Conservation (phyloP, 1,140 invertebrate species). For the Conus ventricosus region DNA sequence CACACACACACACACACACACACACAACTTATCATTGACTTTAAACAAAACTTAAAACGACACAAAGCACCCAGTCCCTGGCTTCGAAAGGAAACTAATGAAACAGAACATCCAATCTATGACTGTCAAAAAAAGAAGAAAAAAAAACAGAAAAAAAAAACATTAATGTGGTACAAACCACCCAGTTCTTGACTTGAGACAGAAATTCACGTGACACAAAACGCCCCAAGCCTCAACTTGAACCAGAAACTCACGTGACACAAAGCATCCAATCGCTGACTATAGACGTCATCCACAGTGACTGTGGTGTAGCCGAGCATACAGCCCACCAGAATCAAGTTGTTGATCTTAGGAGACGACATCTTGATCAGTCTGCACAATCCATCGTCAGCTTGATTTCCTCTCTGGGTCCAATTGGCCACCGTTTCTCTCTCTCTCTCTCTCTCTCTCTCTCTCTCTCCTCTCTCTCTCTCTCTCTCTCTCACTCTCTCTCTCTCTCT, state of each 20-base stretch:
- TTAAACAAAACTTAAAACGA: too few species aligned
- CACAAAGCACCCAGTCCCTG: background rate
- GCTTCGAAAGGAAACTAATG: background rate
- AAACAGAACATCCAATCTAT: background rate
- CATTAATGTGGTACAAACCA: background rate
- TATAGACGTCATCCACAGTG: conserved; percentile 81
- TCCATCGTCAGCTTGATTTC: too few species aligned
- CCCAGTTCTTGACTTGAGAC: background rate
- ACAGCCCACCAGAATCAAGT: conserved; percentile 97
- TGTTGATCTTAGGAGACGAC: conserved; percentile 98
- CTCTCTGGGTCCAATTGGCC: too few species aligned
- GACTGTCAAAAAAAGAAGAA: too few species aligned
- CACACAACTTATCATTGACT: too few species aligned
- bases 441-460: too few species aligned
- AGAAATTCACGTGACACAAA: background rate
- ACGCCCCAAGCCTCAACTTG: too few species aligned
- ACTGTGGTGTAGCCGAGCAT: conserved; percentile 96
- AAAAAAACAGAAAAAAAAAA: background rate
- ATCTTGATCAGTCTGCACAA: conserved; percentile 94
- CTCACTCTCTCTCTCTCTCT: too few species aligned
- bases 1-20: too few species aligned
- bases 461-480: too few species aligned
- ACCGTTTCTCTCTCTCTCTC: too few species aligned
- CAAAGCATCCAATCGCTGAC: background rate
- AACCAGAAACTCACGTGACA: conserved; percentile 37